Base-by-base conservation (phyloP, 2,113 vertebrate species). In the Crocuta crocuta region DNA sequence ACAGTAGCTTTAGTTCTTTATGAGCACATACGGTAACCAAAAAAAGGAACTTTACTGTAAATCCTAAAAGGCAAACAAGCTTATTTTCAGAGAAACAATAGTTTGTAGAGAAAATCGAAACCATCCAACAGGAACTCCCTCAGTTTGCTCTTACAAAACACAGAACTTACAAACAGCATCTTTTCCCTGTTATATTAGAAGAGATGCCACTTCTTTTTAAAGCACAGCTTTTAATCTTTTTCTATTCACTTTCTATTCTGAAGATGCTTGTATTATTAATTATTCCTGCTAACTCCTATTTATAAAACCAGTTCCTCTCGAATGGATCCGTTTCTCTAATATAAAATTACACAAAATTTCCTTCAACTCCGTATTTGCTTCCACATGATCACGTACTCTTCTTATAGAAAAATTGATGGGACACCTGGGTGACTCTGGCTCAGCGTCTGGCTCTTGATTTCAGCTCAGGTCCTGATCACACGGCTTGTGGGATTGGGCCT, bases 101-200 rank as follows among this genome's bases (percentile, higher is more conserved):
- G n/a, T 89, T 26, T 95, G 82, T 17, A 95, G 35, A 80, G 71
- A 92, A 97, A 76, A 90, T 45, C 74, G 28, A 96, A 98, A 74
- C 28, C 4, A 89, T 94, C 26, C 39, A 76, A 80, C 48, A 88
- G 31, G n/a, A 90, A 70, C 39, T 78, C 10, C 13, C 26, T 92
- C 24, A 89, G 76, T 92, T 94, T 93, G 13, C 2, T 73, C 7
- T 26, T 45, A 86, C n/a, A 79, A 95, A 95, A 82, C 23, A 86
- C 10, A 61, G 23, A 81, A 73, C 43, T 85, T 66, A 73, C 8
- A 82, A 58, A 73, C 16, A 45, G 31, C 7, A 65, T 65, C 53
- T 48, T 58, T 87, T 79, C 39, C 7, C 28, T 63, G 24, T 71
- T 79, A 35, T 2, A 33, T 21, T 82, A 58, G n/a, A 87, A 85